phyloP scores from a whole-genome alignment of 2,113 vertebrate genomes.

The Zapus hudsonius region DNA sequence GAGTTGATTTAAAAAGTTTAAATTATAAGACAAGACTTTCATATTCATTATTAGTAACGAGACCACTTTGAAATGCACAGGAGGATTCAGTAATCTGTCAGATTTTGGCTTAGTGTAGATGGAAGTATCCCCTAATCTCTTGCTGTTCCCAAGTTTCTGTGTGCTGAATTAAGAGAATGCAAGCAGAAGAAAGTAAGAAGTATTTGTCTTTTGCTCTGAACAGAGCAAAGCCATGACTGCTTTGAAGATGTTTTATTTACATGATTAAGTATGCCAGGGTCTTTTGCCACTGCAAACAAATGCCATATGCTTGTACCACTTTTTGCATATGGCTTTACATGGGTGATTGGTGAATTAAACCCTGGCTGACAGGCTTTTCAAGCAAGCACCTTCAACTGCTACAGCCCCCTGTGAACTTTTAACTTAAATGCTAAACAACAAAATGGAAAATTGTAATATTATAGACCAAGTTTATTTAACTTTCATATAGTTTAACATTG shows the following conservation, averaged over 20 bases:
- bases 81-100: too few relatives aligned
- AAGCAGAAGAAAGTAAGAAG: not conserved
- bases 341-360: too few relatives aligned
- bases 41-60: not conserved
- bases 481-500: constrained; percentile 13
- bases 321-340: too few relatives aligned
- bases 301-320: too few relatives aligned
- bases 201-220: not conserved
- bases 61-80: not conserved
- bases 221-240: not conserved
- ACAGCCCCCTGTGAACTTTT: too few relatives aligned
- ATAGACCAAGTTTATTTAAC: not conserved
- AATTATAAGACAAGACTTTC: not conserved
- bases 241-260: not conserved
- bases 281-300: too few relatives aligned
- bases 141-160: not conserved
- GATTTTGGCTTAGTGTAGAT: not conserved
- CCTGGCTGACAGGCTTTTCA: too few relatives aligned
- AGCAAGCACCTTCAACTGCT: too few relatives aligned
- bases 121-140: not conserved
- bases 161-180: not conserved
- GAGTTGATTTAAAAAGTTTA: not conserved
- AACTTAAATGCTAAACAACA: too few relatives aligned
- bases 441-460: too few relatives aligned
- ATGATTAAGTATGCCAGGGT: too few relatives aligned